Base-by-base conservation (phyloP, 1,140 invertebrate species). In the Saxidomus purpurata region DNA sequence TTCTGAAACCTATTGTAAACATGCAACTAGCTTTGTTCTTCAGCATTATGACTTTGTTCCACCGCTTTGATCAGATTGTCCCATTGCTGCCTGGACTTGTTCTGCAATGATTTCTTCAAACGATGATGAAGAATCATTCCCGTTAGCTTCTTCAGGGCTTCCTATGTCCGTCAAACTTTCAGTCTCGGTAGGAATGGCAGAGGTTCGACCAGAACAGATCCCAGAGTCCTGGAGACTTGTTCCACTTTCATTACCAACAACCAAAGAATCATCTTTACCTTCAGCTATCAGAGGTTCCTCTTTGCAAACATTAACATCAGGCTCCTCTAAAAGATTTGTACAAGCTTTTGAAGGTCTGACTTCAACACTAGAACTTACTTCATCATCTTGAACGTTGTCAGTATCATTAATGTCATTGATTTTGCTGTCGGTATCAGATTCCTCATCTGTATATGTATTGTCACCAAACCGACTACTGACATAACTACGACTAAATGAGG, bases 101-200 rank as follows among this genome's bases (percentile, higher is more conserved):
- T 93, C 92, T 79, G 76, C 67, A 47, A 85, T 88, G 49, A 93
- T 63, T 40, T 91, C 90, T 86, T 93, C 92, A 87, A 93, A 93
- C 2, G 92, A 93, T 0, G 92, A 93, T 13, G 87, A 77, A n/a
- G 87, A 89, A 55, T 90, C 92, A 77, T 84, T 83, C 13, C 80
- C 87, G 76, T 82, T 67, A 36, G 34, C 79, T 9, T 61, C 71
- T 22, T 28, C 17, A 17, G 19, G 38, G n/a, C 47, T 59, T 19
- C 47, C 9, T 0, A 25, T 34, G 25, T 83, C 79, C n/a, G 36
- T 47, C 31, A 38, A n/a, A 71, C 34, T 59, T 22, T 69, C 36
- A 25, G 43, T 25, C 17, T 89, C 87, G 8, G 40, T 81, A 11
- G 79, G 80, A 76, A 34, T 76, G 31, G 67, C 63, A 11, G 80